These are phyloP conservation scores for Euglossa dilemma DNA, from an alignment of 1,140 invertebrate genomes.

Conservation along the genomic window DNA sequence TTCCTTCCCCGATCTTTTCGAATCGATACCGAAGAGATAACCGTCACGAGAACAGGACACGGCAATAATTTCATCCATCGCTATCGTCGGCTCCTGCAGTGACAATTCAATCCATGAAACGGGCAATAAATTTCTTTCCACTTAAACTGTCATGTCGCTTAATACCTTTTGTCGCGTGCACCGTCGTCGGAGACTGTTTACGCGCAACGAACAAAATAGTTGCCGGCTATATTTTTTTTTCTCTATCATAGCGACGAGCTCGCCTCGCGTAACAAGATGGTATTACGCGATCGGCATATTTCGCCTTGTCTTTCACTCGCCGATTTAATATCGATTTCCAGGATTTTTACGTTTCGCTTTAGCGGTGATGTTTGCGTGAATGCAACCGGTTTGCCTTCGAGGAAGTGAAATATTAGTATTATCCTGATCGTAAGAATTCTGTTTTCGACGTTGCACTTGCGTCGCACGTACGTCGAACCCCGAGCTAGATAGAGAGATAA, in stretches of 20 bases:
- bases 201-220: background rate
- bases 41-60: background rate
- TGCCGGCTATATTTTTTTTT: background rate
- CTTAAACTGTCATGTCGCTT: background rate
- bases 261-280: background rate
- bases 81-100: background rate
- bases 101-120: background rate
- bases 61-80: constrained; percentile 2
- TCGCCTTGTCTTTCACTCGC: constrained; percentile 9
- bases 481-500: background rate
- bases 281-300: background rate
- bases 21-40: background rate
- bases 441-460: constrained; percentile 8
- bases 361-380: constrained; percentile 12
- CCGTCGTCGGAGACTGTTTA: background rate
- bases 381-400: constrained; percentile 43
- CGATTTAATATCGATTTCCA: constrained; percentile 26
- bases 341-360: constrained; percentile 24
- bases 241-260: background rate
- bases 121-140: constrained; percentile 20
- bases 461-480: background rate
- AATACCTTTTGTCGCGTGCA: background rate
- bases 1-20: background rate
- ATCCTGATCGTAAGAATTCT: background rate
- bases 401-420: constrained; percentile 40